Evolutionary conservation across 2,797 vertebrate species (phyloP).

Genomic region (Chaetophractus vellerosus): DNA sequence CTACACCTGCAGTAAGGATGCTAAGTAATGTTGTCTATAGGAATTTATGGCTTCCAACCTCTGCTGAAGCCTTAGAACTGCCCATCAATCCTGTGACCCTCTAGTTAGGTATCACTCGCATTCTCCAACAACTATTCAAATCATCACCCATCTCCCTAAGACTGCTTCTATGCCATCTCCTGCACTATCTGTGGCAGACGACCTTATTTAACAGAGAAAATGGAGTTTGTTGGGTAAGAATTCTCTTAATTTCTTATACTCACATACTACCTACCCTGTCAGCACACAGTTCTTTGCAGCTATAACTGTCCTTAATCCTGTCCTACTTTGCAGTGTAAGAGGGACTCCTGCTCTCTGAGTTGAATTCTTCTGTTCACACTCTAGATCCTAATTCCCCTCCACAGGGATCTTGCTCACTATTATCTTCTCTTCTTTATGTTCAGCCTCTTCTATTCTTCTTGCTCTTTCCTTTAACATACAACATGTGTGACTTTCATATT

Average conservation of each 20-base stretch:
- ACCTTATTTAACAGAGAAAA: conserved; percentile 58
- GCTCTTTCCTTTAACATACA: conserved; percentile 36
- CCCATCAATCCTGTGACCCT: not conserved
- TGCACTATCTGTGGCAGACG: not conserved
- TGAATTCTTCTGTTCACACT: not conserved
- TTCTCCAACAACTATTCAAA: not conserved
- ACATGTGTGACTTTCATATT: not conserved
- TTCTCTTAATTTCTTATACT: conserved; percentile 30
- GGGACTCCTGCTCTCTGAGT: not conserved
- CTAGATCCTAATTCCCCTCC: not conserved
- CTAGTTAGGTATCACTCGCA: not conserved
- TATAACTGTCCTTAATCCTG: not conserved
- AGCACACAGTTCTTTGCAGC: not conserved
- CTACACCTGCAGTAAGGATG: not conserved
- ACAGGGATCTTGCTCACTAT: not conserved
- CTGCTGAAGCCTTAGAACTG: not conserved
- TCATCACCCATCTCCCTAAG: conserved; percentile 21
- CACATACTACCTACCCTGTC: not conserved
- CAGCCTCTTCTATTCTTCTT: not conserved
- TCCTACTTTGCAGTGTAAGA: not conserved
- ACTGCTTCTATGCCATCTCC: not conserved
- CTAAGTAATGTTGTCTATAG: not conserved
- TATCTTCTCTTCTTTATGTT: not conserved
- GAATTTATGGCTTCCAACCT: not conserved
- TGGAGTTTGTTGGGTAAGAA: not conserved